Conservation (phyloP, 2,888 invertebrate genomes). For the Liopterus haemorrhoidalis region DNA sequence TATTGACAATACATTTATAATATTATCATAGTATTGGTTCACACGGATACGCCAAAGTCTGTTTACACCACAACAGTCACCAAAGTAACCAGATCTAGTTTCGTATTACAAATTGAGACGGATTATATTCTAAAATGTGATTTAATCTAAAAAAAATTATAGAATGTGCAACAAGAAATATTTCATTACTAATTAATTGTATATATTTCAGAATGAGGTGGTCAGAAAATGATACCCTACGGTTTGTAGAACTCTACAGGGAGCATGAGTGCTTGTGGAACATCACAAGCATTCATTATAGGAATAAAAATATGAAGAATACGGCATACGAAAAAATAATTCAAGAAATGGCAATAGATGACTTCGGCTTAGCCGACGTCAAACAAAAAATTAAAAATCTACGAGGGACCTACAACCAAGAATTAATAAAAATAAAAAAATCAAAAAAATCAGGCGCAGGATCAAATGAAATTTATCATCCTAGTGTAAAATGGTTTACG, state of each 20-base stretch:
- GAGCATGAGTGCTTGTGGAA: constrained; percentile 51
- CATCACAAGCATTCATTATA: constrained; percentile 45
- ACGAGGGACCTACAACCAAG: constrained; percentile 49
- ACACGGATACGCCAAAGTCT: too few relatives aligned
- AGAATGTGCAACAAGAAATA: too few relatives aligned
- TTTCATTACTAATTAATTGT: too few relatives aligned
- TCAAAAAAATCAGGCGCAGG: constrained; percentile 2
- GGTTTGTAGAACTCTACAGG: constrained; percentile 50
- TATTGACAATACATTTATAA: too few relatives aligned
- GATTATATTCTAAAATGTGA: too few relatives aligned
- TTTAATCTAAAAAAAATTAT: too few relatives aligned
- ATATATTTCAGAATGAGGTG: too few relatives aligned
- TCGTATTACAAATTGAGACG: too few relatives aligned
- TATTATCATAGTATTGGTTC: too few relatives aligned
- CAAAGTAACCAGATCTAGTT: too few relatives aligned
- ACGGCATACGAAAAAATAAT: constrained; percentile 44
- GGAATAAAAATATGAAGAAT: constrained; percentile 44
- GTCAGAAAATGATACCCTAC: constrained; percentile 47
- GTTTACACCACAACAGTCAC: too few relatives aligned
- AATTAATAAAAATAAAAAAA: constrained; percentile 47
- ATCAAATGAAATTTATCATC: constrained; percentile 3
- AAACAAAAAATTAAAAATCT: constrained; percentile 50
- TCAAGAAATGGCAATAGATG: constrained; percentile 36
- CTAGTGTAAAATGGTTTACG: constrained; percentile 10
- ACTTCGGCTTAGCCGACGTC: constrained; percentile 45